phyloP scores from a whole-genome alignment of 2,888 invertebrate genomes.

The Lasioglossum calceatum region DNA sequence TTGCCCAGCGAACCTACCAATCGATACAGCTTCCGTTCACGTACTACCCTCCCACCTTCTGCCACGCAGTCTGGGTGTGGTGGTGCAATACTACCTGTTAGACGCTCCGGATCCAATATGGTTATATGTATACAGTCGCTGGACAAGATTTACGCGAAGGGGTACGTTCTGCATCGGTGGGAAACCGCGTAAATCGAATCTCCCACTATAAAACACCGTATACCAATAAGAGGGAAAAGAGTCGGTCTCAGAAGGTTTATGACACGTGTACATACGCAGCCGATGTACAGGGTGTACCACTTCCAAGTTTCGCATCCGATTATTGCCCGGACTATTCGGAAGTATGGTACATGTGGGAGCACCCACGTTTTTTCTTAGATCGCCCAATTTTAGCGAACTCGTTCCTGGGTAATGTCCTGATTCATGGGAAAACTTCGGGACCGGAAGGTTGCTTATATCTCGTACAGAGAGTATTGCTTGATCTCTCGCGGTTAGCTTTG shows the following conservation, averaged over 20 bases:
- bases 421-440: background rate
- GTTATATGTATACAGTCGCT: background rate
- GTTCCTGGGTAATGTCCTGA: background rate
- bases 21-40: slow-evolving; percentile 82
- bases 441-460: background rate
- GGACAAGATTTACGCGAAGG: slow-evolving; percentile 4
- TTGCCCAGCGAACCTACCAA: slow-evolving; percentile 81
- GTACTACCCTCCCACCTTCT: slow-evolving; percentile 59
- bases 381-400: background rate
- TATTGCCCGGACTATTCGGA: background rate
- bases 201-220: background rate
- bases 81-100: slow-evolving; percentile 62
- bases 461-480: background rate
- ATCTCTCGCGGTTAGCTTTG: background rate
- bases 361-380: background rate
- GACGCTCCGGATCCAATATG: slow-evolving; percentile 48
- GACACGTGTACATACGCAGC: background rate
- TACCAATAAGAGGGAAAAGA: background rate
- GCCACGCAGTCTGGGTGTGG: slow-evolving; percentile 51
- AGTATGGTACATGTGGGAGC: background rate
- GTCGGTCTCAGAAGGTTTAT: background rate
- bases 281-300: background rate
- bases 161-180: slow-evolving; percentile 3
- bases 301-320: background rate
- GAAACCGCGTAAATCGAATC: background rate